Conservation (phyloP, 2,888 invertebrate species). For the Pyralis farinalis region DNA sequence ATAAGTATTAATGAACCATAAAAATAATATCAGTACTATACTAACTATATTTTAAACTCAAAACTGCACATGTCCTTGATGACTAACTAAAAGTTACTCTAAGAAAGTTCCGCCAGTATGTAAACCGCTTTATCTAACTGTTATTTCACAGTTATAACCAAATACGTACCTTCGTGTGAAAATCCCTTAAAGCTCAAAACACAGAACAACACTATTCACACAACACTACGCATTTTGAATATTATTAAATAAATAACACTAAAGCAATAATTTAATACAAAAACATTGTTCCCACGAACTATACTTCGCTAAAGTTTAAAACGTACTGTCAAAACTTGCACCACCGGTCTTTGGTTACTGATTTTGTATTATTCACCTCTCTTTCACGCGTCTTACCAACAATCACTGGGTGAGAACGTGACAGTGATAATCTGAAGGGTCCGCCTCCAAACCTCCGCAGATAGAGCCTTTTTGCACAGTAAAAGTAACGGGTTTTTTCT, state of each 20-base stretch:
- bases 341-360: slow-evolving; percentile 59
- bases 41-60: too few species aligned
- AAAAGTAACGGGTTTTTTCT: slow-evolving; percentile 80
- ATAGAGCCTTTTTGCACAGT: slow-evolving; percentile 78
- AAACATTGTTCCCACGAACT: slow-evolving; percentile 45
- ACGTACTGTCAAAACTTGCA: slow-evolving; percentile 77
- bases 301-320: slow-evolving; percentile 54
- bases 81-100: slow-evolving; percentile 49
- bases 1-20: too few species aligned
- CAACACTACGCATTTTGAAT: slow-evolving; percentile 25
- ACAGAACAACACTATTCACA: slow-evolving; percentile 14
- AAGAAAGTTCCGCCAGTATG: slow-evolving; percentile 52
- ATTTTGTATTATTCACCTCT: slow-evolving; percentile 41
- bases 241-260: slow-evolving; percentile 28
- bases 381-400: slow-evolving; percentile 20
- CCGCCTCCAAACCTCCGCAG: slow-evolving; percentile 41
- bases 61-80: slow-evolving; percentile 57
- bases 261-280: slow-evolving; percentile 38
- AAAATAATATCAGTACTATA: too few species aligned
- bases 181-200: slow-evolving; percentile 16
- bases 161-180: slow-evolving; percentile 29
- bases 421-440: slow-evolving; percentile 18
- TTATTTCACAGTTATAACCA: slow-evolving; percentile 28
- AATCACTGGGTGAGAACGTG: slow-evolving; percentile 30
- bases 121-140: slow-evolving; percentile 41